These are phyloP conservation scores for Odontamblyopus rebecca DNA, from an alignment of 2,797 vertebrate genomes.

Conservation along the genomic window DNA sequence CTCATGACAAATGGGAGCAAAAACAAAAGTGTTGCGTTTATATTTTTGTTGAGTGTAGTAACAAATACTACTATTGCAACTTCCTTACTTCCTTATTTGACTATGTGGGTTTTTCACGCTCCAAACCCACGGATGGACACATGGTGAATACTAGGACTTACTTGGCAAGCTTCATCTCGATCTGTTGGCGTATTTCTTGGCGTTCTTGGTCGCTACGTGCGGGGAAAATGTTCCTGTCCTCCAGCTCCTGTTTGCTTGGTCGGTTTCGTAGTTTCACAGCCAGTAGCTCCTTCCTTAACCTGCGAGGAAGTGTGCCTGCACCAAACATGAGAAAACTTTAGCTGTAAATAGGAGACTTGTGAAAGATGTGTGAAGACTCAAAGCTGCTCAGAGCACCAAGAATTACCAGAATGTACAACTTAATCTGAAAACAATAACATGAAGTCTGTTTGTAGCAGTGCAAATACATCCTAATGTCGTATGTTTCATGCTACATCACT, in stretches of 20 bases:
- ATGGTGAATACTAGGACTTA: slow-evolving; percentile 69
- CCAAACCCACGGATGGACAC: neutral
- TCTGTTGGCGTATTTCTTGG: slow-evolving; percentile 95
- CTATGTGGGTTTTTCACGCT: neutral
- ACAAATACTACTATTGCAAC: neutral
- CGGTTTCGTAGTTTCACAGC: slow-evolving; percentile 93
- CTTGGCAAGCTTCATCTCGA: slow-evolving; percentile 99
- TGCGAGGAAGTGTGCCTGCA: slow-evolving; percentile 94
- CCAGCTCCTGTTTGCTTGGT: slow-evolving; percentile 95
- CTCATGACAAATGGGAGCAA: too few relatives aligned
- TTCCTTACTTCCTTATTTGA: neutral
- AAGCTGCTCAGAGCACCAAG: neutral
- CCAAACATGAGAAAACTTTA: slow-evolving; percentile 16
- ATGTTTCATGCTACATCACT: neutral
- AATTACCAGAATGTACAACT: neutral
- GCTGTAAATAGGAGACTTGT: neutral
- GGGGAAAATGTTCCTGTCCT: slow-evolving; percentile 97
- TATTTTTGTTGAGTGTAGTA: too few relatives aligned
- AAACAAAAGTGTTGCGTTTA: too few relatives aligned
- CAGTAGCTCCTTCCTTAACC: slow-evolving; percentile 94
- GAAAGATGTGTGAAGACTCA: neutral
- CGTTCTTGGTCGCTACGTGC: slow-evolving; percentile 91
- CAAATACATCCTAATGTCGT: neutral
- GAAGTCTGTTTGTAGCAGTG: neutral
- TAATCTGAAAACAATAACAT: neutral